Base-by-base conservation (phyloP, 1,140 invertebrate species). In the Agrypnia vestita region DNA sequence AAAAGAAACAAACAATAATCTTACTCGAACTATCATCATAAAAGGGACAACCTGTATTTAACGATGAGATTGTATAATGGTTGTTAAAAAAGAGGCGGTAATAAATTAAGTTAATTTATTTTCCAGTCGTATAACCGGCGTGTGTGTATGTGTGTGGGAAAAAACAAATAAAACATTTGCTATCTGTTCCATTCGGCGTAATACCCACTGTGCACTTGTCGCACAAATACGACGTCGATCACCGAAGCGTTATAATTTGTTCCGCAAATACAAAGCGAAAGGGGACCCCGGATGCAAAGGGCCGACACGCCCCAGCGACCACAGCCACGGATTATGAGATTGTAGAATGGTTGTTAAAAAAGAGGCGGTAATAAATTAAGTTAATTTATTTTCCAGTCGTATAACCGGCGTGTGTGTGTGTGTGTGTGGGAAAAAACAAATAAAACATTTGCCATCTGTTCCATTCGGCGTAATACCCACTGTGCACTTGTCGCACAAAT, bases 401-500 rank as follows among this genome's bases (percentile, higher is more conserved):
- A 64, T 25, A 64, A 25, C 61, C 35, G 61, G n/a, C 13, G 13
- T 13, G 67, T 15, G 17, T 21, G 56, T 11, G 56, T 19, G 46
- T 21, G 15, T 71, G 67, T 71, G 53, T 17, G 67, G 67, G 44
- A 71, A 71, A 71, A 21, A 47, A 13, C 61, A 69, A 17, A 46
- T 49, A 69, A n/a, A 64, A 17, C 17, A n/a, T n/a, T 10, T 53
- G 35, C 47, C 69, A 73, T 73, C 47, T 73, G 69, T 73, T 73
- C 15, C 69, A 44, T 11, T 47, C 64, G 64, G 61, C 15, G 19
- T 12, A 69, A 69, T 69, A 47, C 12, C 67, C 69, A n/a, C 47
- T 73, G 49, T 35, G 69, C 69, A 73, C 69, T 73, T 73, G 69
- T 73, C 69, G 35, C 69, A 55, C 47, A 73, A 53, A 69, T 73